Evolutionary conservation across 2,113 vertebrate genomes (phyloP).

Genomic region (Catagonus wagneri): DNA sequence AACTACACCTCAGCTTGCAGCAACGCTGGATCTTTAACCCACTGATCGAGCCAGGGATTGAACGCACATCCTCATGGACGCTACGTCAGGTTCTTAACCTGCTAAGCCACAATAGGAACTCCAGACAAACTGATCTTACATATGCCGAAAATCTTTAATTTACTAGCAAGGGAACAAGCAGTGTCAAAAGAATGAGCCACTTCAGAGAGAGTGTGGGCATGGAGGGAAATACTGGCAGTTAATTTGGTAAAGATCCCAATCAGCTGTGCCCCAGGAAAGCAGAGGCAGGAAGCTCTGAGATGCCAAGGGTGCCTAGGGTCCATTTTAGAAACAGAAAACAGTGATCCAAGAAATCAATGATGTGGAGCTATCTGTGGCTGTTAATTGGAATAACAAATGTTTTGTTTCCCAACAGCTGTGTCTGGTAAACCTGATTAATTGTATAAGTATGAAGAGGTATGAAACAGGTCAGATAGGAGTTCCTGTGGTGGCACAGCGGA

Average conservation of each 20-base stretch:
- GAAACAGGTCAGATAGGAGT: not conserved
- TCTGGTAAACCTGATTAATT: not conserved
- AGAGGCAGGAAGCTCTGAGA: not conserved
- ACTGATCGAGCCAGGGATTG: too few species aligned
- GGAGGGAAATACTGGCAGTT: not conserved
- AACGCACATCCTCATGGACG: too few species aligned
- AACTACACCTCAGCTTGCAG: too few species aligned
- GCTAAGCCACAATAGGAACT: too few species aligned
- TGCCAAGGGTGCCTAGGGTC: not conserved
- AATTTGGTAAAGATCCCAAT: conserved; percentile 18
- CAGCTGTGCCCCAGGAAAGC: not conserved
- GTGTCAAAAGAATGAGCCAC: not conserved
- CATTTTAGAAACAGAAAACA: conserved; percentile 33
- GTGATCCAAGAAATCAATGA: not conserved
- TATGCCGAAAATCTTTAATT: not conserved
- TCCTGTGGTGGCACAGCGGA: too few species aligned
- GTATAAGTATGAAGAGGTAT: not conserved
- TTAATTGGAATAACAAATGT: not conserved
- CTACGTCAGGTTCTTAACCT: too few species aligned
- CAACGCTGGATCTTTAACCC: too few species aligned
- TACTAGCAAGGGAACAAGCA: not conserved
- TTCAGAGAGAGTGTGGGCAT: not conserved
- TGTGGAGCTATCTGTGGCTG: not conserved
- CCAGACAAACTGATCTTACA: not conserved
- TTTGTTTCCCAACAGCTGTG: not conserved